Conservation (phyloP, 2,888 invertebrate genomes). For the Nymphalis polychloros region DNA sequence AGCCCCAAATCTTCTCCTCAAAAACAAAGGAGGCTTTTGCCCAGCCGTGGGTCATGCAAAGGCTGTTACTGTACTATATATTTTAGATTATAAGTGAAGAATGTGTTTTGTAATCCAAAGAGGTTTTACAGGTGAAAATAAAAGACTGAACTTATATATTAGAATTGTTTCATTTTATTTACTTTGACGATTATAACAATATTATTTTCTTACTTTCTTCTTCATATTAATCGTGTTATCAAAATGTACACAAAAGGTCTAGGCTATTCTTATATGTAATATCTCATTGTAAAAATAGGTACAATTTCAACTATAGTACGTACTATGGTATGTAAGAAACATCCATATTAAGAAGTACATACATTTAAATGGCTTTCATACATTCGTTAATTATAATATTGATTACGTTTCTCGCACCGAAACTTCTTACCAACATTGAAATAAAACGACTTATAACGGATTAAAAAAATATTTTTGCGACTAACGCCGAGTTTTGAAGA, state of each 20-base stretch:
- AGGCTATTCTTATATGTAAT: conserved; percentile 57
- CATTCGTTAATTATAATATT: conserved; percentile 42
- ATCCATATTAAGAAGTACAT: conserved; percentile 44
- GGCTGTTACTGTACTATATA: too few relatives aligned
- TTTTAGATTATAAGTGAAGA: neutral
- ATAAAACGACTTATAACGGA: neutral
- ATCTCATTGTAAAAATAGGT: conserved; percentile 77
- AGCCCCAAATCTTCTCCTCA: too few relatives aligned
- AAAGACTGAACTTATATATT: conserved; percentile 68
- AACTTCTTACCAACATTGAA: conserved; percentile 3
- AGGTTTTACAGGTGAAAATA: conserved; percentile 48
- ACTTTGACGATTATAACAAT: conserved; percentile 61
- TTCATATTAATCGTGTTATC: conserved; percentile 63
- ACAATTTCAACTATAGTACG: conserved; percentile 54
- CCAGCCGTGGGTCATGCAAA: too few relatives aligned
- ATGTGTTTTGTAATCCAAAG: neutral
- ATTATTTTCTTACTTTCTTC: conserved; percentile 59
- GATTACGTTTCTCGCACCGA: conserved; percentile 33
- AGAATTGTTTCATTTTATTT: conserved; percentile 67
- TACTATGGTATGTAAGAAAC: conserved; percentile 54
- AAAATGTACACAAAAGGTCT: conserved; percentile 76
- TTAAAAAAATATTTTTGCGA: neutral
- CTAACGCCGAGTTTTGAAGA: too few relatives aligned
- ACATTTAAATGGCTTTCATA: conserved; percentile 42
- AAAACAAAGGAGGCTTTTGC: too few relatives aligned